phyloP scores from a whole-genome alignment of 2,888 invertebrate genomes.

The Cylindroiulus punctatus region DNA sequence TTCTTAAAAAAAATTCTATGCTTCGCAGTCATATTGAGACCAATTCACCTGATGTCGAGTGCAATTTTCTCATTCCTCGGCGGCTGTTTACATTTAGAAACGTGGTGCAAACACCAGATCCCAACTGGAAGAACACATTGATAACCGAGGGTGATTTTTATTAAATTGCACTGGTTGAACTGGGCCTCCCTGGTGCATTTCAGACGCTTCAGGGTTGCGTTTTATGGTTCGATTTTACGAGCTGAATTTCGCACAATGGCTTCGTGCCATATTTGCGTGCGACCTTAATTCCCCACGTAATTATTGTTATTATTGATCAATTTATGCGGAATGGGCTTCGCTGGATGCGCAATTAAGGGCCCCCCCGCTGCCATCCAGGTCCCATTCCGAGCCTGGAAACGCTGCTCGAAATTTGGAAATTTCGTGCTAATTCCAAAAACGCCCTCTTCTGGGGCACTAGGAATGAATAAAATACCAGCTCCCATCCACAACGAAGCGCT shows the following conservation, averaged over 20 bases:
- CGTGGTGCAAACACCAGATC: no score
- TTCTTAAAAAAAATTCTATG: no score
- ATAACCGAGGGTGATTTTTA: no score
- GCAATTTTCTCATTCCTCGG: no score
- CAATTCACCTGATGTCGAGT: no score
- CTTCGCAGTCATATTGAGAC: no score
- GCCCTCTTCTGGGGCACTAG: background rate
- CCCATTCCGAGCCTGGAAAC: background rate
- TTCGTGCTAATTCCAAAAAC: background rate
- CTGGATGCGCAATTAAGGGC: background rate
- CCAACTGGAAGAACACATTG: no score
- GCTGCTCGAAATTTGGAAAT: background rate
- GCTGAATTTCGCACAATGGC: background rate
- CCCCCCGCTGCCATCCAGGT: background rate
- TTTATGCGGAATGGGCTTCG: slow-evolving; percentile 12
- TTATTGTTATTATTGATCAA: slow-evolving; percentile 34
- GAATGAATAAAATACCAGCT: background rate
- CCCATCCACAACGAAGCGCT: background rate
- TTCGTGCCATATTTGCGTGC: background rate
- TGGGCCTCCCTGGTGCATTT: no score
- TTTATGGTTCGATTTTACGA: background rate
- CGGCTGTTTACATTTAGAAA: no score
- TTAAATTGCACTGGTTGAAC: no score
- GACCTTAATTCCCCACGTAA: slow-evolving; percentile 34
- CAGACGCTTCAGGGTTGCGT: no score